Evolutionary conservation across 2,888 invertebrate genomes (phyloP).

Genomic region (Phoenoteleia sp.): DNA sequence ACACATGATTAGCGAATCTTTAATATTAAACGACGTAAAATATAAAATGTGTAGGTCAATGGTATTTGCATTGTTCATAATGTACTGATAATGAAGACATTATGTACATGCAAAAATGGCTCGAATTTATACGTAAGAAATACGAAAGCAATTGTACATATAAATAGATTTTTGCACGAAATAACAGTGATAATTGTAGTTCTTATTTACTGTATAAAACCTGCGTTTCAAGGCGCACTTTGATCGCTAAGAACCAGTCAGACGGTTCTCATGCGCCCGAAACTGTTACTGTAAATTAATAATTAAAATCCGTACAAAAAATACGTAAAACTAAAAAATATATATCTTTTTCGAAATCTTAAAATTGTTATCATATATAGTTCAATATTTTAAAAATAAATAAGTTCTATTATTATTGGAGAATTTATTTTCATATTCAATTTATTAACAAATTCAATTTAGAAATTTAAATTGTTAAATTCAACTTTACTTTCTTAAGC

Average conservation of each 20-base stretch:
- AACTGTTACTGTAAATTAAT: background rate
- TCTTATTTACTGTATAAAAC: constrained; percentile 39
- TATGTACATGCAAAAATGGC: constrained; percentile 41
- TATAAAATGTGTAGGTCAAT: background rate
- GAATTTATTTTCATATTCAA: no score
- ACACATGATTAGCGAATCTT: no score
- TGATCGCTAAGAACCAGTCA: background rate
- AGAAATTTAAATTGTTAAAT: no score
- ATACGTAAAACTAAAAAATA: constrained; percentile 16
- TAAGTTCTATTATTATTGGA: no score
- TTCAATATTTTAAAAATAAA: no score
- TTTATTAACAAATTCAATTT: no score
- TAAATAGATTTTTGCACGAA: constrained; percentile 61
- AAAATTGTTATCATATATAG: no score
- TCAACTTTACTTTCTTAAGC: no score
- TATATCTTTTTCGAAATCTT: background rate
- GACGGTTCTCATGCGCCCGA: background rate
- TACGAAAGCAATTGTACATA: constrained; percentile 58
- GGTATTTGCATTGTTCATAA: background rate
- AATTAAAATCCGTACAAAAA: constrained; percentile 11
- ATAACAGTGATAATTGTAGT: constrained; percentile 60
- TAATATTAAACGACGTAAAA: constrained; percentile 1
- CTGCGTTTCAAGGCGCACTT: background rate
- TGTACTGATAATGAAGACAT: constrained; percentile 4
- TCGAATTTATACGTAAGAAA: constrained; percentile 36